These are phyloP conservation scores for Felis catus DNA, from an alignment of 2,113 vertebrate species.

Conservation along the genomic window F.catus_Fca126_mat1.0 CM031418.1:106288501-106289000, in stretches of 20 bases:
- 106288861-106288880: not conserved
- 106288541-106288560: not conserved
- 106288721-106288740: not conserved
- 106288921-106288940: not conserved
- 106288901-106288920: not conserved
- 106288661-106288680: not conserved
- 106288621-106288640: not conserved
- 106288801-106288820: not conserved
- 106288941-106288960: not conserved
- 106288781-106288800: not conserved
- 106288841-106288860: not conserved
- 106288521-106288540: constrained; percentile 3
- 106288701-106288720: not conserved
- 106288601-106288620: not conserved
- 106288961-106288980: constrained; percentile 7
- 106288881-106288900: not conserved
- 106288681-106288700: not conserved
- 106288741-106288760: not conserved
- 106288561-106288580: not conserved
- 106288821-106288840: not conserved
- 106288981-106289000: not conserved
- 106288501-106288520: constrained; percentile 35
- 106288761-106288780: not conserved
- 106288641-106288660: not conserved
- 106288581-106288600: not conserved